Evolutionary conservation across 2,113 vertebrate species (phyloP).

Genomic region (Trichomycterus rosablanca): DNA sequence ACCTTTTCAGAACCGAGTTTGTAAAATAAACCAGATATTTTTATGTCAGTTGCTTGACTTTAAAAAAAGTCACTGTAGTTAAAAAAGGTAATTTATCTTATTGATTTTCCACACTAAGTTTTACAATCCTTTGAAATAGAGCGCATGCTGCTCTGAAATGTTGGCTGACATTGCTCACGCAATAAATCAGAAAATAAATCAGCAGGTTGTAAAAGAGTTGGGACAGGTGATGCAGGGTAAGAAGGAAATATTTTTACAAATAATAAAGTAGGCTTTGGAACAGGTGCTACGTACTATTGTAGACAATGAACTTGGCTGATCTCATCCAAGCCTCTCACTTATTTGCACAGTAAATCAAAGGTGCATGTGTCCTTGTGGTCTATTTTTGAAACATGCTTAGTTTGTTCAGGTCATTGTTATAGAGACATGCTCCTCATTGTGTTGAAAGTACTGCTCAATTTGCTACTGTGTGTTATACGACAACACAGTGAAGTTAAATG

Average conservation of each 20-base stretch:
- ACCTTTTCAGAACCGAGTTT: no score
- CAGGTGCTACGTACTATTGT: conserved; percentile 59
- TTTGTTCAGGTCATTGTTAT: not conserved
- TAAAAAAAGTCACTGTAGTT: no score
- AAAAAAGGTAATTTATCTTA: no score
- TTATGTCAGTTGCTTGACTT: no score
- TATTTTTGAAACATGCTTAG: not conserved
- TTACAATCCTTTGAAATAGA: conserved; percentile 10
- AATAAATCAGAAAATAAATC: conserved; percentile 43
- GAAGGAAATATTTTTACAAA: conserved; percentile 58
- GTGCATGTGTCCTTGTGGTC: not conserved
- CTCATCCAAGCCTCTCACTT: conserved; percentile 30
- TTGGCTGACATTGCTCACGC: conserved; percentile 20
- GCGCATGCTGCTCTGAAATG: conserved; percentile 14
- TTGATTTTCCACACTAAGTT: no score
- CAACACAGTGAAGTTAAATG: no score
- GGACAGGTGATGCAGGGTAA: conserved; percentile 20
- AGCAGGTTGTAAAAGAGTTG: conserved; percentile 36
- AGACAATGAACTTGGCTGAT: conserved; percentile 59
- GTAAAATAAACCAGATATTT: no score
- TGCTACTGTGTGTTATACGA: no score
- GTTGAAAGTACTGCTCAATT: no score
- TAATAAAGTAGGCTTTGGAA: conserved; percentile 53
- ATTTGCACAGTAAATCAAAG: conserved; percentile 32
- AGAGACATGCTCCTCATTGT: no score